Evolutionary conservation across 1,140 invertebrate species (phyloP).

Genomic region (Pinna nobilis): DNA sequence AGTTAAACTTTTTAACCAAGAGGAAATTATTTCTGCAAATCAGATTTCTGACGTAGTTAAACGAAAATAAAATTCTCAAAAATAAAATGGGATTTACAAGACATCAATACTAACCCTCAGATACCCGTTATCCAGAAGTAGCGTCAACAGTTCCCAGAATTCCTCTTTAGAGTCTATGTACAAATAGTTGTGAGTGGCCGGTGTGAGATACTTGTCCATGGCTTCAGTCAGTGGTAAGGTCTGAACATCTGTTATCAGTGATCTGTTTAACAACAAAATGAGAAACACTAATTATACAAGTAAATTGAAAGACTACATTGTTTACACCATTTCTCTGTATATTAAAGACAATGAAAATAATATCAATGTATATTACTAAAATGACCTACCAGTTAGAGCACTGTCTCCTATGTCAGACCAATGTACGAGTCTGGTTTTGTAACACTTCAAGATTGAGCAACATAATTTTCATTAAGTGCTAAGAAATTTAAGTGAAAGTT

Average conservation of each 20-base stretch:
- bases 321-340: neutral
- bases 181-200: conserved; percentile 44
- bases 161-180: conserved; percentile 44
- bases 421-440: neutral
- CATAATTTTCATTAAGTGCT: neutral
- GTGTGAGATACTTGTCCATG: conserved; percentile 20
- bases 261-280: neutral
- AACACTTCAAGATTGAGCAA: neutral
- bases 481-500: neutral
- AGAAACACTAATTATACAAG: neutral
- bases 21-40: neutral
- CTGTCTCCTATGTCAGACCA: too few species aligned
- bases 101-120: conserved; percentile 49
- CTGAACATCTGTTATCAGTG: conserved; percentile 7
- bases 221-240: conserved; percentile 26
- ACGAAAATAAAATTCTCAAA: too few species aligned
- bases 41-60: neutral
- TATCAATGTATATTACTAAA: too few species aligned
- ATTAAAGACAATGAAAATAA: neutral
- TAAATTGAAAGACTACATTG: neutral
- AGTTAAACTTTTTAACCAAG: neutral
- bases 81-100: neutral
- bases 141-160: conserved; percentile 52
- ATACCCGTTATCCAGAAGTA: conserved; percentile 53
- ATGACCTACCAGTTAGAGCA: too few species aligned